phyloP scores from a whole-genome alignment of 2,113 vertebrate genomes.

The Nestor notabilis region DNA sequence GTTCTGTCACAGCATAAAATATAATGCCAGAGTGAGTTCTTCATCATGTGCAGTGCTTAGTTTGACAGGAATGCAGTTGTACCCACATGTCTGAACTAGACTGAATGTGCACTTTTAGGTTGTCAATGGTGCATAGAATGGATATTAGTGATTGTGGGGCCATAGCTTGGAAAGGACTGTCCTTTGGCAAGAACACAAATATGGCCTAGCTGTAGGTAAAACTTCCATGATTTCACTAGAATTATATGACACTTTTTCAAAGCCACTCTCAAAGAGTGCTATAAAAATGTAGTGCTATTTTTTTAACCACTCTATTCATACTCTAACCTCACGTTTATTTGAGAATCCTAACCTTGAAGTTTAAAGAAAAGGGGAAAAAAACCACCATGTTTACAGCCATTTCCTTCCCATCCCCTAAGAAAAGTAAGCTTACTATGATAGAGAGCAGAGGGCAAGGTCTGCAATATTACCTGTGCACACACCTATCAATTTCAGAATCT shows the following conservation, averaged over 20 bases:
- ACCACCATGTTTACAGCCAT: not conserved
- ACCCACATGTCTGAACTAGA: not conserved
- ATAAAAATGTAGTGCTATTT: not conserved
- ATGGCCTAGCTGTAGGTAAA: not conserved
- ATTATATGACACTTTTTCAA: conserved; percentile 6
- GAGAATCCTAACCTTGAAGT: conserved; percentile 16
- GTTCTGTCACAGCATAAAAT: not conserved
- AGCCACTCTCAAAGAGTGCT: not conserved
- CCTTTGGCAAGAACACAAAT: not conserved
- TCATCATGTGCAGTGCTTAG: not conserved
- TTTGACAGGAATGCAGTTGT: not conserved
- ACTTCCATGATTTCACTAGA: not conserved
- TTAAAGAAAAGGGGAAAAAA: not conserved
- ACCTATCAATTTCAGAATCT: conserved; percentile 33
- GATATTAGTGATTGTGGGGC: not conserved
- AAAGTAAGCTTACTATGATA: not conserved
- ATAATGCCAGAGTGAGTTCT: not conserved
- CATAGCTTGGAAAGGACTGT: not conserved
- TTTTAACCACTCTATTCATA: not conserved
- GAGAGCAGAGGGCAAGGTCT: conserved; percentile 17
- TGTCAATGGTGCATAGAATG: not conserved
- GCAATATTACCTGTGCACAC: not conserved
- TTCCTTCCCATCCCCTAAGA: not conserved
- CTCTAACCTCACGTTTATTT: not conserved
- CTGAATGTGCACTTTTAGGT: not conserved